A percentile compares a stretch with the other conserved stretches of the same genome.
Conservation (phyloP, 2,797 vertebrate species). For the Enteromius trimaculatus region DNA sequence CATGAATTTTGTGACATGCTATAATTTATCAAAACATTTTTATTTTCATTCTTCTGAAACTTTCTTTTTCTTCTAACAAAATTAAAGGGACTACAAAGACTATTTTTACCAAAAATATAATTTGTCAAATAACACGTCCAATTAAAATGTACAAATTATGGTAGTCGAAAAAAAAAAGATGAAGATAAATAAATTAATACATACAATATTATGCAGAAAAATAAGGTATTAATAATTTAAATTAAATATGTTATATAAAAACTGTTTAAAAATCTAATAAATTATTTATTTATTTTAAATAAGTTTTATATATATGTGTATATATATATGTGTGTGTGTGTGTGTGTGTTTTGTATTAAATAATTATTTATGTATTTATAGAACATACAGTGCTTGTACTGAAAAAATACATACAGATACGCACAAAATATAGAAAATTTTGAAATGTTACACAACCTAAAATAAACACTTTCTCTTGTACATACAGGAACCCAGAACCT, state of each 20-base stretch:
- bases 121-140: too few species aligned
- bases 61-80: background rate
- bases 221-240: background rate
- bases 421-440: background rate
- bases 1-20: background rate
- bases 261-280: background rate
- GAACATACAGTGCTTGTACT: background rate
- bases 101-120: background rate
- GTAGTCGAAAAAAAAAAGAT: too few species aligned
- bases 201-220: background rate
- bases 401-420: background rate
- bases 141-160: background rate
- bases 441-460: background rate
- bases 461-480: background rate
- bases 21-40: background rate
- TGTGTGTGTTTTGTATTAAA: too few species aligned
- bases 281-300: background rate
- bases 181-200: background rate
- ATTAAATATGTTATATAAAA: background rate
- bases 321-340: too few species aligned
- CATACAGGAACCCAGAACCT: background rate
- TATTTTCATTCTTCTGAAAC: background rate
- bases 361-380: background rate
- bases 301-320: background rate
- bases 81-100: background rate